Evolutionary conservation across 2,797 vertebrate species (phyloP).

Genomic region (Cossypha polioptera): DNA sequence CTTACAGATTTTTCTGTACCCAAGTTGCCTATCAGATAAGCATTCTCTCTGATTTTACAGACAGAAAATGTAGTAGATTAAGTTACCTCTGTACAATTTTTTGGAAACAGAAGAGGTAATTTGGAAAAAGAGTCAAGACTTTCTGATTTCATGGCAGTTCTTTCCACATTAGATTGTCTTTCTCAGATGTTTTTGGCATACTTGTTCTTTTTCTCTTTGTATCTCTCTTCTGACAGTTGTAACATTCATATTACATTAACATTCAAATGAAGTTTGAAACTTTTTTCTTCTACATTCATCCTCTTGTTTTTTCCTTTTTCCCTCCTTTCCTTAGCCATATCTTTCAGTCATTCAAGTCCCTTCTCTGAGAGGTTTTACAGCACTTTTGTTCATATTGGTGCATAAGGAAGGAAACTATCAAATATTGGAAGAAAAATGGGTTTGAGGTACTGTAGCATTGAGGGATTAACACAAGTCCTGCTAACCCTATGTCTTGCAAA

Average conservation of each 20-base stretch:
- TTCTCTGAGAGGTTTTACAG: background rate
- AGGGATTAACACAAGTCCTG: background rate
- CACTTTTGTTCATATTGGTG: background rate
- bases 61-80: background rate
- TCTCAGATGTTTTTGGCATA: background rate
- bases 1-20: background rate
- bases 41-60: background rate
- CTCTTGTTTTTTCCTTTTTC: background rate
- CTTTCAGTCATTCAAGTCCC: background rate
- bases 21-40: background rate
- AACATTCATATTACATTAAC: background rate
- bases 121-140: background rate
- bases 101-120: background rate
- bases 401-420: background rate
- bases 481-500: background rate
- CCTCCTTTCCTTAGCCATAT: background rate
- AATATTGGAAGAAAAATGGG: background rate
- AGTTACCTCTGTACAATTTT: background rate
- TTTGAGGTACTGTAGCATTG: background rate
- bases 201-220: background rate
- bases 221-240: background rate
- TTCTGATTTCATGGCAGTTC: background rate
- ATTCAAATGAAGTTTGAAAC: background rate
- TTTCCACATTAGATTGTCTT: background rate
- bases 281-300: background rate